Evolutionary conservation across 1,140 invertebrate species (phyloP), one percentile per base, ranked within the genome.

Genomic region (Drosophila carrolli): DNA sequence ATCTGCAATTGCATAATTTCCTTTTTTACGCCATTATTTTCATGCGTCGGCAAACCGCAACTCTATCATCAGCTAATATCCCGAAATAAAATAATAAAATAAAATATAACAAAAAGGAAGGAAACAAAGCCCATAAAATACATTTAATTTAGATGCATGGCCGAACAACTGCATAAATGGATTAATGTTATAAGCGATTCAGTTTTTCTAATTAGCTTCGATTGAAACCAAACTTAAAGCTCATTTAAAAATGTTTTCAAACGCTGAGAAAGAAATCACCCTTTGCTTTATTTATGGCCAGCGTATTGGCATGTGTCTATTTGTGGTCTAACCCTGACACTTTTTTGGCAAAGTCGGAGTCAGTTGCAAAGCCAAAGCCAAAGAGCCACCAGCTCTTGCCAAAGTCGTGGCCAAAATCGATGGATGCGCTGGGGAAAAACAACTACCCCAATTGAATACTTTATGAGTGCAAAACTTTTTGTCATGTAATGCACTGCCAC

Each of bases 291-390:
- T 79, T 86, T 86, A 86, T 88, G 56, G 59, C 79, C 62, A 79
- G 50, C 75, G 65, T 73, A 88, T 86, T 83, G 79, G 83, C 83
- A 89, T 88, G 84, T 83, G 84, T 88, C 84, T 88, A 70, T 89
- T 79, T 88, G 53, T 83, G 83, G 67, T 79, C 67, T 74, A 83
- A 68, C 84, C 79, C 83, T 83, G 83, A 88, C 83, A 88, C 53
- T 83, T 89, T 86, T 86, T 86, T 86, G 83, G 83, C 79, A 88
- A 75, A 43, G 73, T 55, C 71, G 67, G 19, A 67, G 55, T 46
- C 68, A 59, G 46, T 57, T 41, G 23, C 50, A 23, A 11, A 44
- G 48, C 53, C 56, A 47, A 72, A 43, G 50, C 73, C 40, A 58
- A 23, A 46, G 16, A 60, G 35, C 68, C 68, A 73, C 58, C 68